Percentiles rank a stretch among this genome's conserved stretches.
Conservation (phyloP, 2,797 vertebrate species). For the Myotis daubentonii region DNA sequence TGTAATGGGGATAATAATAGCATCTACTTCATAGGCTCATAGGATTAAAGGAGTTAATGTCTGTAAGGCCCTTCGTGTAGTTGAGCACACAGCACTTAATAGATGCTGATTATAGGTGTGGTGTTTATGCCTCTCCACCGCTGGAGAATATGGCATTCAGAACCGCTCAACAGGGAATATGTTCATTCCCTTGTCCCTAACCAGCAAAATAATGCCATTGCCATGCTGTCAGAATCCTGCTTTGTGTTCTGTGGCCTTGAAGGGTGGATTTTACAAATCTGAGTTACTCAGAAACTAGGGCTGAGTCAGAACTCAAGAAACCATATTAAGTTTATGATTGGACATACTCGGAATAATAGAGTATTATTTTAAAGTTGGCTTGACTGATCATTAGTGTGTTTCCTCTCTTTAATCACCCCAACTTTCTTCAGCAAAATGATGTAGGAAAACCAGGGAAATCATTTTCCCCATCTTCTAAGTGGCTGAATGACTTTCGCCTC, state of each 20-base stretch:
- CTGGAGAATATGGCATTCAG: neutral
- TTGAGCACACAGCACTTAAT: neutral
- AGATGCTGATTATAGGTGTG: neutral
- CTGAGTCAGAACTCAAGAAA: constrained; percentile 18
- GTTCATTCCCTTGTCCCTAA: constrained; percentile 32
- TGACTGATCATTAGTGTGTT: neutral
- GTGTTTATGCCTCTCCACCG: neutral
- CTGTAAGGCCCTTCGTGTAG: neutral
- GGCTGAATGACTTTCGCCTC: neutral
- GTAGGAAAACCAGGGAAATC: neutral
- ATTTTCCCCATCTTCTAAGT: neutral
- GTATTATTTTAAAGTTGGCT: neutral
- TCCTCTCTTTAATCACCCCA: neutral
- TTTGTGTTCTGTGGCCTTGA: neutral
- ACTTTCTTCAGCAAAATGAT: neutral
- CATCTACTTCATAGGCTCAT: neutral
- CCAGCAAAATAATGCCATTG: neutral
- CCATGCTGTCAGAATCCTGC: neutral
- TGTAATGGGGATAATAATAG: neutral
- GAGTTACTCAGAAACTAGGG: neutral
- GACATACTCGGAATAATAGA: neutral
- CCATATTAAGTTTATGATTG: neutral
- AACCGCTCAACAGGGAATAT: neutral
- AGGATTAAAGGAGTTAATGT: neutral
- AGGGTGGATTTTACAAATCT: neutral